A percentile compares a stretch with the other conserved stretches of the same genome.
These are phyloP conservation scores for Scophthalmus maximus DNA, from an alignment of 2,113 vertebrate species.

Conservation along the genomic window DNA sequence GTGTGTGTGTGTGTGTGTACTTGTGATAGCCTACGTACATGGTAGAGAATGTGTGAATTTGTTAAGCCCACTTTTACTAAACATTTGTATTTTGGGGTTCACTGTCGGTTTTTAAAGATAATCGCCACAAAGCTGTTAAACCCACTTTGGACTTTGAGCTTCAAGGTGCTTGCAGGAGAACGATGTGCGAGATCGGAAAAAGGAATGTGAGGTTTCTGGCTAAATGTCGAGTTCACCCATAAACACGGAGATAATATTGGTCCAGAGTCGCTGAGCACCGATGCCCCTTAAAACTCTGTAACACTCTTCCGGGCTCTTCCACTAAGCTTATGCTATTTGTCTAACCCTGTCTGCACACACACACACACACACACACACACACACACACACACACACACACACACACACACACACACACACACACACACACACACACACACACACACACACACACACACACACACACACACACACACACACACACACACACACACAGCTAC, in stretches of 20 bases:
- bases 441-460: slow-evolving; percentile 31
- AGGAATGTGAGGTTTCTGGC: slow-evolving; percentile 52
- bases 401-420: slow-evolving; percentile 34
- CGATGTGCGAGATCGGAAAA: slow-evolving; percentile 16
- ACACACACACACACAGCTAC: slow-evolving; percentile 61
- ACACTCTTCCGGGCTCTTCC: slow-evolving; percentile 42
- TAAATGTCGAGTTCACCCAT: slow-evolving; percentile 21
- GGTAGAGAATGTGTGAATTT: slow-evolving; percentile 9
- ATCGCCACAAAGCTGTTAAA: slow-evolving; percentile 4
- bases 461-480: slow-evolving; percentile 31
- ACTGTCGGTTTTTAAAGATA: slow-evolving; percentile 12
- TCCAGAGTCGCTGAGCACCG: slow-evolving; percentile 21
- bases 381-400: slow-evolving; percentile 57
- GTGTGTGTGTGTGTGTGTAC: slow-evolving; percentile 7
- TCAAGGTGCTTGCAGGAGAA: slow-evolving; percentile 28
- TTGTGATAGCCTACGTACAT: neutral
- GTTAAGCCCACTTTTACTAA: slow-evolving; percentile 36
- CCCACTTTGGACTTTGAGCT: slow-evolving; percentile 42
- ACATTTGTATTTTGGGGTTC: slow-evolving; percentile 43
- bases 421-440: slow-evolving; percentile 57
- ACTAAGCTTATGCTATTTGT: slow-evolving; percentile 64
- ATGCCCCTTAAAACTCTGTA: slow-evolving; percentile 56
- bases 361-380: slow-evolving; percentile 31
- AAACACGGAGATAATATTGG: slow-evolving; percentile 34
- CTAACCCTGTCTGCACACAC: slow-evolving; percentile 58